Conservation (phyloP, 2,113 vertebrate genomes). For the Elephantulus edwardii region DNA sequence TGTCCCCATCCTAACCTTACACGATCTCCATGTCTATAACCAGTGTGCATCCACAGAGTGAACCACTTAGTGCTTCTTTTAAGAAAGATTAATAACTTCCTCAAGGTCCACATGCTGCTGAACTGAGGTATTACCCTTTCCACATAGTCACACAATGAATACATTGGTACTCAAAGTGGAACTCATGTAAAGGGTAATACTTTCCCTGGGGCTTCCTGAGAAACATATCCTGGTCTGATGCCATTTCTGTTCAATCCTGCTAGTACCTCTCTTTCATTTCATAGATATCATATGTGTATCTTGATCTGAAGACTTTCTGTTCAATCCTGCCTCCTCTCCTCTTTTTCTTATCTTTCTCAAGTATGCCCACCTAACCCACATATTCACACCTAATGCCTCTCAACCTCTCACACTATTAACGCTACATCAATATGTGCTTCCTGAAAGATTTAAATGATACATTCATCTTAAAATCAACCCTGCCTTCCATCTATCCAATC, state of each 20-base stretch:
- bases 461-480: not conserved
- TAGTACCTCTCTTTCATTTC: not conserved
- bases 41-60: not conserved
- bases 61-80: not conserved
- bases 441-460: not conserved
- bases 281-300: not conserved
- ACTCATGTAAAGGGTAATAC: not conserved
- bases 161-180: not conserved
- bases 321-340: not conserved
- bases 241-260: not conserved
- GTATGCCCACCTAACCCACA: too few species aligned
- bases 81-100: not conserved
- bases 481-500: not conserved
- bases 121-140: not conserved
- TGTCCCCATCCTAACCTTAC: too few species aligned
- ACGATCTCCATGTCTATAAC: not conserved
- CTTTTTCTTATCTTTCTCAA: not conserved
- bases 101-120: not conserved
- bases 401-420: not conserved
- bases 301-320: conserved; percentile 2
- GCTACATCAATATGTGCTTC: not conserved
- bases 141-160: not conserved
- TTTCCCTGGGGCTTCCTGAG: not conserved
- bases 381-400: too few species aligned
- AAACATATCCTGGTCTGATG: not conserved